Conservation (phyloP, 37 sponge, comb jelly and placozoan species). For the Beroe ovata region DNA sequence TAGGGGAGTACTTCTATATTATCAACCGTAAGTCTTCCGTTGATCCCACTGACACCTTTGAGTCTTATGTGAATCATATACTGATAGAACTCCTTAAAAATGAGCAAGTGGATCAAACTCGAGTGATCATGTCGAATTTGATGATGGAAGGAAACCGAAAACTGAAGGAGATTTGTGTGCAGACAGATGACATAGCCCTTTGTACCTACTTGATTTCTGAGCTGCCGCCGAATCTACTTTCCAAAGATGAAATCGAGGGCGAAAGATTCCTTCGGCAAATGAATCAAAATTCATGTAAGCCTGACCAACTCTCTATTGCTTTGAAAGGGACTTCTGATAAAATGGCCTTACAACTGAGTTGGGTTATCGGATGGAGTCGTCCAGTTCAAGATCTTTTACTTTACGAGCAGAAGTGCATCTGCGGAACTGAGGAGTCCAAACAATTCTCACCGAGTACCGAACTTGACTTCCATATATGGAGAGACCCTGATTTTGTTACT, state of each 20-base stretch:
- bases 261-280: slow-evolving; percentile 62
- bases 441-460: neutral
- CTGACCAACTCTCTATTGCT: neutral
- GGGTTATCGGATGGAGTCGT: slow-evolving; percentile 62
- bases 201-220: slow-evolving; percentile 49
- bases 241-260: slow-evolving; percentile 45
- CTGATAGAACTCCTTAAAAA: slow-evolving; percentile 33
- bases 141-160: slow-evolving; percentile 15
- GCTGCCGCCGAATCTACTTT: slow-evolving; percentile 23
- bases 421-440: neutral
- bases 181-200: slow-evolving; percentile 22
- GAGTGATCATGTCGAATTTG: slow-evolving; percentile 37
- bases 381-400: neutral
- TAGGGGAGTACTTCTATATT: slow-evolving; percentile 18
- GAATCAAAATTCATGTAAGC: neutral
- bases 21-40: neutral
- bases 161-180: slow-evolving; percentile 54
- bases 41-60: neutral
- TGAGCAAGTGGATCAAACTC: neutral
- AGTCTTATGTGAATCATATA: neutral
- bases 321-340: neutral
- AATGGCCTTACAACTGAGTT: slow-evolving; percentile 14
- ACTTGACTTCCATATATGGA: slow-evolving; percentile 42
- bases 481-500: neutral
- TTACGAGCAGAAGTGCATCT: slow-evolving; percentile 43